These are phyloP conservation scores for Cinclus mexicanus DNA, from an alignment of 2,113 vertebrate genomes.

Conservation along the genomic window DNA sequence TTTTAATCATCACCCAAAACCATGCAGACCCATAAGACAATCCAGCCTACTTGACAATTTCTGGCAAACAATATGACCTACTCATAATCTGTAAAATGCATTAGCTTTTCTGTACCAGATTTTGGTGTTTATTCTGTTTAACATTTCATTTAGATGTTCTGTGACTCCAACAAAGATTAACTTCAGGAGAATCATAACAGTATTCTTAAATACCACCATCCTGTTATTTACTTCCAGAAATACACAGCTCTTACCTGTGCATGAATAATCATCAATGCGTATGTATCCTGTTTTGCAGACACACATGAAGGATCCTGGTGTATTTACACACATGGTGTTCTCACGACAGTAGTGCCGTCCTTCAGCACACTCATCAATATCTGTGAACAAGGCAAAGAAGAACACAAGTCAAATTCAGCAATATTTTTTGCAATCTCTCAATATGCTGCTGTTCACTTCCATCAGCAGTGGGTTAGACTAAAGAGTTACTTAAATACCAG, in stretches of 20 bases:
- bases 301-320: slow-evolving; percentile 95
- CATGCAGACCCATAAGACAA: neutral
- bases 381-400: slow-evolving; percentile 67
- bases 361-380: slow-evolving; percentile 95
- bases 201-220: neutral
- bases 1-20: neutral
- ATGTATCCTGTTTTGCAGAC: slow-evolving; percentile 95
- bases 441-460: neutral
- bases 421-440: neutral
- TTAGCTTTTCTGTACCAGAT: neutral
- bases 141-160: neutral
- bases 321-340: slow-evolving; percentile 97
- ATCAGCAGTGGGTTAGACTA: neutral
- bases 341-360: slow-evolving; percentile 96
- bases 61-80: neutral
- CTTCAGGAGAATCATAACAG: neutral
- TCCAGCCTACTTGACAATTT: neutral
- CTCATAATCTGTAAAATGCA: neutral
- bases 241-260: slow-evolving; percentile 84
- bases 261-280: slow-evolving; percentile 97
- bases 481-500: neutral
- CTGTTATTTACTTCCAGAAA: neutral
- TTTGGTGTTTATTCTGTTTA: neutral
- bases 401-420: neutral
- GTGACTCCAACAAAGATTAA: neutral